phyloP scores from a whole-genome alignment of 2,797 vertebrate species.

The Semaprochilodus insignis region DNA sequence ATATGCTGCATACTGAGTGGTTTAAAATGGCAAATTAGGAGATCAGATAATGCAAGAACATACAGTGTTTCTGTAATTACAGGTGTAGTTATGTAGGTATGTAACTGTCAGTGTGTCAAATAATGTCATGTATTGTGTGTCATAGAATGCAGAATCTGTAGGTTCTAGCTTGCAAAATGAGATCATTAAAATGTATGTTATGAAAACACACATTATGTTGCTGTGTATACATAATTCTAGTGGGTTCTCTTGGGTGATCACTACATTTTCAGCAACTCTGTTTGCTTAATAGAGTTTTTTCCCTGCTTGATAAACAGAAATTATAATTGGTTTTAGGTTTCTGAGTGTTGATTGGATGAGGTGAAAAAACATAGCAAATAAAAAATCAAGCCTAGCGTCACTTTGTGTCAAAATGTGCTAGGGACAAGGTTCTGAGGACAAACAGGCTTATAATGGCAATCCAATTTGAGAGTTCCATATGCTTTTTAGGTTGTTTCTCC shows the following conservation, averaged over 20 bases:
- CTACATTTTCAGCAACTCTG: background rate
- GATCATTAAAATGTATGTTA: background rate
- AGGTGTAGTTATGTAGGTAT: background rate
- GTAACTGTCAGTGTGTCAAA: background rate
- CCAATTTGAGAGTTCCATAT: no score
- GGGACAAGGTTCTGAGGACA: no score
- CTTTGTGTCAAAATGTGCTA: no score
- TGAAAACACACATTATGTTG: background rate
- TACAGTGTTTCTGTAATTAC: background rate
- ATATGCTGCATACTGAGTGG: background rate
- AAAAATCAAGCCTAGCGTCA: no score
- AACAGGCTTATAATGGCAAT: no score
- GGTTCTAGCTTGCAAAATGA: background rate
- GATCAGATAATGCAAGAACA: background rate
- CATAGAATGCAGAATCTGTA: background rate
- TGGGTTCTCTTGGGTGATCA: background rate
- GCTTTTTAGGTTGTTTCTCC: no score
- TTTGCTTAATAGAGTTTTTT: background rate
- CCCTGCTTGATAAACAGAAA: background rate
- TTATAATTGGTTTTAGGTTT: background rate
- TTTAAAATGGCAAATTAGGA: background rate
- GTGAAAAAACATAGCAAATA: no score
- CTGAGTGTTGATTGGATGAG: no score
- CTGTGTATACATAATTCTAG: background rate
- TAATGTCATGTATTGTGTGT: background rate